Conservation (phyloP, 92 coral and sea anemone genomes). For the Desmophyllum pertusum region DNA sequence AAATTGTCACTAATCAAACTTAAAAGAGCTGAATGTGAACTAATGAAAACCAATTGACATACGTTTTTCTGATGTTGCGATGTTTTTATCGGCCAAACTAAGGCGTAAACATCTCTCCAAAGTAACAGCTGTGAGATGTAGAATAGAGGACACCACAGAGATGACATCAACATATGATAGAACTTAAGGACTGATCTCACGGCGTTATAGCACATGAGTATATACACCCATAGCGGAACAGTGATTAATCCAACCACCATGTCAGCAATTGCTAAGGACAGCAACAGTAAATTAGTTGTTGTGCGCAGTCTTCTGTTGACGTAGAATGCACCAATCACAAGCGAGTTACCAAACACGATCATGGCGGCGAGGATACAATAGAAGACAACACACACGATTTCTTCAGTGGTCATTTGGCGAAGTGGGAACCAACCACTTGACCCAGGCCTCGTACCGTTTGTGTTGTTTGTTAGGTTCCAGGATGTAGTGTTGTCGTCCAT, state of each 20-base stretch:
- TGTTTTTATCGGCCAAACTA: constrained; percentile 75
- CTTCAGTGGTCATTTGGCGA: not conserved
- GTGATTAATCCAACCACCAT: constrained; percentile 50
- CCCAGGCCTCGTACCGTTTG: not conserved
- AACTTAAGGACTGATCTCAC: not conserved
- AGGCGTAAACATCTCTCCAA: constrained; percentile 80
- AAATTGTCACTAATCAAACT: too few relatives aligned
- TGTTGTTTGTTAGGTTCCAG: not conserved
- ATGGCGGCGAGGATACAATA: constrained; percentile 35
- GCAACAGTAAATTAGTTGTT: constrained; percentile 63
- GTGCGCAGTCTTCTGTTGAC: constrained; percentile 70
- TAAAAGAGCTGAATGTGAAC: not conserved
- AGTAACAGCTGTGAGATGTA: constrained; percentile 79
- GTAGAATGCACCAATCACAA: constrained; percentile 61
- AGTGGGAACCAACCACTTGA: not conserved
- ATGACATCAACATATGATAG: constrained; percentile 63
- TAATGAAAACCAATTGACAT: not conserved
- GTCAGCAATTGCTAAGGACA: constrained; percentile 69
- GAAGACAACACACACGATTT: constrained; percentile 40
- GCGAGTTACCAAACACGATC: constrained; percentile 63
- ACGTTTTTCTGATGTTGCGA: constrained; percentile 72
- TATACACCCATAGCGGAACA: constrained; percentile 50
- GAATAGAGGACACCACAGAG: constrained; percentile 77
- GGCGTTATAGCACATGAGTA: not conserved
- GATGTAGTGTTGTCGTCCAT: not conserved